Evolutionary conservation across 2,113 vertebrate genomes (phyloP), one percentile per base, ranked within the genome.

Genomic region (Scalopus aquaticus): DNA sequence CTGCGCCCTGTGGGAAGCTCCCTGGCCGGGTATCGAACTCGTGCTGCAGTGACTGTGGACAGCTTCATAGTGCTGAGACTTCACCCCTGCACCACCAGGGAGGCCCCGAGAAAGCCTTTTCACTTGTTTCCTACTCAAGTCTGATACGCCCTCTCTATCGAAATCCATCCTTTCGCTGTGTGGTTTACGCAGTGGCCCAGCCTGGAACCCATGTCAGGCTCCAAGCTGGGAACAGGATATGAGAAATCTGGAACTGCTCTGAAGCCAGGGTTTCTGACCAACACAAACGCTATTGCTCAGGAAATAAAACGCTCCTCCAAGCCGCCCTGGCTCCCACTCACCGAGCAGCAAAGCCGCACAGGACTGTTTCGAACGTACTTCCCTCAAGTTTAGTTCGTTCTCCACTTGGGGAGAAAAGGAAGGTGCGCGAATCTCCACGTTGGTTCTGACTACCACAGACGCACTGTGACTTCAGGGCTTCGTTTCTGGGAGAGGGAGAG

Each of bases 201-300:
- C 70, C 54, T 64, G 39, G 15, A 72, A 49, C 64, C 79, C 70
- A 1, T 32, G 20, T 65, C 60, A 49, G 39, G 44, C 76, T 91
- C 54, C 42, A 94, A 62, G 35, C 22, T 95, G 37, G 82, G 60
- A 88, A n/a, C 5, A 72, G 85, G 42, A 90, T 88, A 37, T 85
- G 80, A 64, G 69, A 96, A 49, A 44, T 46, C 80, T 92, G 90
- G 93, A 93, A 78, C 7, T 13, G 60, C 13, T 79, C 62, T 42
- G 39, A 39, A 77, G 62, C 76, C 79, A 74, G 67, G 20, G 60
- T 96, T 95, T 96, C 86, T 54, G 70, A 87, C 83, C 83, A 90
- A 87, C 37, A 69, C 72, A 87, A 87, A 94, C n/a, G 44, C 51
- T 28, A 46, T 26, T 72, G 37, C 32, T 62, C 58, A 70, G 56